These are phyloP conservation scores for Tauraco hartlaubi DNA, from an alignment of 2,797 vertebrate genomes.

Conservation along the genomic window DNA sequence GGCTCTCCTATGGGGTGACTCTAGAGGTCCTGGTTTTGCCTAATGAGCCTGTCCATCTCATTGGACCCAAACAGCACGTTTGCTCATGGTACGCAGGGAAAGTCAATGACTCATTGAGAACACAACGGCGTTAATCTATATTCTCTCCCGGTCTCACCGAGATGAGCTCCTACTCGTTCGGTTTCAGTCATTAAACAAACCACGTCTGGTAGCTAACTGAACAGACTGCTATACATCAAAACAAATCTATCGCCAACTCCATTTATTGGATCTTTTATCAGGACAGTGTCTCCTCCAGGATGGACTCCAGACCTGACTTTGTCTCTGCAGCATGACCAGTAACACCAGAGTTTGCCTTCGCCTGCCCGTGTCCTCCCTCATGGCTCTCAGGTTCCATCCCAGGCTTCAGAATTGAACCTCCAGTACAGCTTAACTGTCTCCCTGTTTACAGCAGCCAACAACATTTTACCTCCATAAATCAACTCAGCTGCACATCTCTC, in stretches of 20 bases:
- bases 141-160: not conserved
- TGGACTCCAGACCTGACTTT: not conserved
- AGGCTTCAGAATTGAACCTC: not conserved
- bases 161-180: not conserved
- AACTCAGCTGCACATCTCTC: not conserved
- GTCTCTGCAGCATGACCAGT: not conserved
- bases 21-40: not conserved
- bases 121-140: not conserved
- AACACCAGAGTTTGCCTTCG: not conserved
- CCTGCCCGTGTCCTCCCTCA: rapidly evolving
- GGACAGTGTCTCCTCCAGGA: not conserved
- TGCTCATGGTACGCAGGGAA: not conserved
- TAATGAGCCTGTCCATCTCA: not conserved
- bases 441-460: not conserved
- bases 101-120: not conserved
- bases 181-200: constrained; percentile 28
- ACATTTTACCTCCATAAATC: not conserved
- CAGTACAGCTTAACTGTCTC: not conserved
- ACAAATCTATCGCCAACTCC: not conserved
- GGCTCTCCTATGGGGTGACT: not conserved
- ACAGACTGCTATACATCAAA: not conserved
- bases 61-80: not conserved
- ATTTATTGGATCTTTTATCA: not conserved
- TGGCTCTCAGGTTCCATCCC: not conserved
- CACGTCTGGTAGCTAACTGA: not conserved